Conservation (phyloP, 2,113 vertebrate species). For the Prinia subflava region DNA sequence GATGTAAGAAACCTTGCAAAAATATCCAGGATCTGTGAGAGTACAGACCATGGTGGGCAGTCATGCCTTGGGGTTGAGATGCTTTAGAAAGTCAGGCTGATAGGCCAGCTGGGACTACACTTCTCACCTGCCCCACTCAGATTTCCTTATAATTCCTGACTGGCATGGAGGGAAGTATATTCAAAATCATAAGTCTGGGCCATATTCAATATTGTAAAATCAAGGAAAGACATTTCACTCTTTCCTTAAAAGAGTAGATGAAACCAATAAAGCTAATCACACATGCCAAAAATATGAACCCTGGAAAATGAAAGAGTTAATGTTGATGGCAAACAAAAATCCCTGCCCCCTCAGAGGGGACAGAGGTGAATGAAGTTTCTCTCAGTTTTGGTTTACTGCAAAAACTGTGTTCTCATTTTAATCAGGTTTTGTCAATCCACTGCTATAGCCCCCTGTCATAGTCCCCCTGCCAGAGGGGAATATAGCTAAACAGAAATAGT, state of each 20-base stretch:
- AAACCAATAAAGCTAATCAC: not conserved
- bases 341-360: not conserved
- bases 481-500: not conserved
- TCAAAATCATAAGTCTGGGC: not conserved
- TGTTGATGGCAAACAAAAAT: not conserved
- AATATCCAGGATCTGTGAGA: not conserved
- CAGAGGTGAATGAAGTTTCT: not conserved
- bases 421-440: not conserved
- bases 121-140: not conserved
- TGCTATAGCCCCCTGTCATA: not conserved
- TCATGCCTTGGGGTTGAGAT: not conserved
- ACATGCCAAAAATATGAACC: not conserved
- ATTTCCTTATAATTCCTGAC: not conserved
- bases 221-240: not conserved
- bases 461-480: not conserved
- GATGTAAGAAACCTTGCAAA: not conserved
- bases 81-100: not conserved
- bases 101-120: not conserved
- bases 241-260: not conserved
- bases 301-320: not conserved
- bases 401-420: not conserved
- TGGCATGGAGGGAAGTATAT: not conserved
- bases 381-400: not conserved
- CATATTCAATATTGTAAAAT: not conserved
- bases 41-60: not conserved